phyloP scores from a whole-genome alignment of 2,888 invertebrate species.

The Aphrophora alni region DNA sequence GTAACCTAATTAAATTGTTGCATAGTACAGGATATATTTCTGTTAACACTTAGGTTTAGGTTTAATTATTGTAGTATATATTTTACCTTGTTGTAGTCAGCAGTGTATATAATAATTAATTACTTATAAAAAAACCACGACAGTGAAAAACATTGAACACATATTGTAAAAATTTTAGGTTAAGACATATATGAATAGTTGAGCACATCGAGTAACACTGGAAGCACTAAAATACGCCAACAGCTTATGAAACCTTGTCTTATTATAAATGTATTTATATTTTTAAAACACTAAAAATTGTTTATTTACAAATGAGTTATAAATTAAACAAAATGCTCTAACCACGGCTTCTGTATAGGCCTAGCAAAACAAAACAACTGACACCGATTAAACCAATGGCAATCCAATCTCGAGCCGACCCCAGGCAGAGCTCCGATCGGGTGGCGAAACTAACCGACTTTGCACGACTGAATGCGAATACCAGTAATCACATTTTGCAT shows the following conservation, averaged over 20 bases:
- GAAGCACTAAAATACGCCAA: background rate
- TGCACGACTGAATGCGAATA: background rate
- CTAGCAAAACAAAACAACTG: slow-evolving; percentile 9
- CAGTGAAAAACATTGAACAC: background rate
- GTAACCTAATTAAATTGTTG: too few relatives aligned
- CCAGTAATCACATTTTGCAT: background rate
- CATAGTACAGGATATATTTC: too few relatives aligned
- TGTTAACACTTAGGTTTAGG: too few relatives aligned
- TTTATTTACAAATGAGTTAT: background rate
- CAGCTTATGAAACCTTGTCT: background rate
- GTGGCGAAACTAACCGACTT: slow-evolving; percentile 1
- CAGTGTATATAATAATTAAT: background rate
- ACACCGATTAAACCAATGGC: background rate
- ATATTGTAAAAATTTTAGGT: background rate
- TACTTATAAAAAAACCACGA: background rate
- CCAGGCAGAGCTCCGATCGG: background rate
- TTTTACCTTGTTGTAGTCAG: background rate
- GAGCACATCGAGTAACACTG: background rate
- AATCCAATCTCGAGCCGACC: background rate
- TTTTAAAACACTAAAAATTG: background rate
- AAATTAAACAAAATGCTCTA: background rate
- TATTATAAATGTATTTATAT: background rate
- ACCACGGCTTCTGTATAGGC: background rate
- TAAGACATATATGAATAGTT: background rate
- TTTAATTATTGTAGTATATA: too few relatives aligned